phyloP scores from a whole-genome alignment of 2,888 invertebrate genomes.

The Epinotia brunnichana region DNA sequence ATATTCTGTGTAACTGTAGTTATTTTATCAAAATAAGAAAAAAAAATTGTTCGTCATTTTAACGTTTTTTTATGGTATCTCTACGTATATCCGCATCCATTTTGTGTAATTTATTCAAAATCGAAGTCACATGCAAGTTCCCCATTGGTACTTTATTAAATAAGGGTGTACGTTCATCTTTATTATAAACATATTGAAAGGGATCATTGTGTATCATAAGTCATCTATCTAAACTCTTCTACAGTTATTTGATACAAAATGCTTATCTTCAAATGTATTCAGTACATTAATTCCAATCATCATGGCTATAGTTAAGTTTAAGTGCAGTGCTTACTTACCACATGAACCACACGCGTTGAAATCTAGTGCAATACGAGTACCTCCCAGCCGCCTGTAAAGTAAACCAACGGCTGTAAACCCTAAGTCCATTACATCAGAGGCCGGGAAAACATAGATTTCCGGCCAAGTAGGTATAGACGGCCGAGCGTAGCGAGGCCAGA shows the following conservation, averaged over 20 bases:
- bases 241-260: neutral
- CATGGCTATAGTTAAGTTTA: neutral
- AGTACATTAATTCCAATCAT: neutral
- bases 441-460: too few relatives aligned
- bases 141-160: neutral
- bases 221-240: neutral
- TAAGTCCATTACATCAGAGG: too few relatives aligned
- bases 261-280: neutral
- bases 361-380: constrained; percentile 21
- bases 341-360: constrained; percentile 25
- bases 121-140: too few relatives aligned
- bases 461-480: too few relatives aligned
- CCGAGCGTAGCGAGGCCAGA: too few relatives aligned
- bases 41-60: too few relatives aligned
- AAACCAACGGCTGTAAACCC: constrained; percentile 9
- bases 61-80: too few relatives aligned
- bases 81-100: too few relatives aligned
- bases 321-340: neutral
- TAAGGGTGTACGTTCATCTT: neutral
- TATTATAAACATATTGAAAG: neutral
- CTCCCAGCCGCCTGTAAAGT: constrained; percentile 12
- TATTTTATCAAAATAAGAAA: too few relatives aligned
- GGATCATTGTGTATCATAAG: too few relatives aligned
- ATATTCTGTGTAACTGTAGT: too few relatives aligned
- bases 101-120: too few relatives aligned